phyloP scores from a whole-genome alignment of 2,888 invertebrate genomes.

The Caenorhabditis panamensis region DNA sequence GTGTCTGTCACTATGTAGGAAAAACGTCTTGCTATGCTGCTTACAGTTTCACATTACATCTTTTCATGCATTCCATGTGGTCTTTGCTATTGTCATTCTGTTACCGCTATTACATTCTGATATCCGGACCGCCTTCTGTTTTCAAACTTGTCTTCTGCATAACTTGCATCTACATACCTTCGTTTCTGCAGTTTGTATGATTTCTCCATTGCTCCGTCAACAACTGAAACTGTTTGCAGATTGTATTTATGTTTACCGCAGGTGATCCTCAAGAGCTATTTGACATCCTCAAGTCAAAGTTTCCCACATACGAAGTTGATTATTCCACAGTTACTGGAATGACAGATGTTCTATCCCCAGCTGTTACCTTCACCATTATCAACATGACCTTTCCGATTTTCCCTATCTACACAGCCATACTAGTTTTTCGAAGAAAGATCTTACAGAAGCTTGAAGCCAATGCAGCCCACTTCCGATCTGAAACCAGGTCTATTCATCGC shows the following conservation, averaged over 20 bases:
- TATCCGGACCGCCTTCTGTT: constrained; percentile 7
- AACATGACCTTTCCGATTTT: constrained; percentile 44
- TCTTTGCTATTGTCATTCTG: constrained; percentile 33
- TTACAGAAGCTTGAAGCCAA: constrained; percentile 16
- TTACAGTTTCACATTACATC: constrained; percentile 37
- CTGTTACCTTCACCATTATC: constrained; percentile 30
- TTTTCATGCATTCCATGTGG: constrained; percentile 51
- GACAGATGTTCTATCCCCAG: constrained; percentile 31
- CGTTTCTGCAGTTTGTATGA: constrained; percentile 29
- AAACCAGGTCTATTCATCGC: constrained; percentile 42
- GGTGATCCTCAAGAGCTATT: constrained; percentile 27
- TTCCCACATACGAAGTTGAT: constrained; percentile 38
- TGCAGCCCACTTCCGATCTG: constrained; percentile 33
- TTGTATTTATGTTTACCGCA: constrained; percentile 34
- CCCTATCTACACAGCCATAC: constrained; percentile 43
- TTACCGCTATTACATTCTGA: constrained; percentile 42
- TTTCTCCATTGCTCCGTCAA: not conserved
- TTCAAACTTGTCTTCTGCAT: constrained; percentile 11
- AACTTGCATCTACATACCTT: constrained; percentile 29
- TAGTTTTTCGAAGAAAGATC: constrained; percentile 36
- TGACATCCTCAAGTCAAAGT: constrained; percentile 18
- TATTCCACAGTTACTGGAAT: constrained; percentile 32
- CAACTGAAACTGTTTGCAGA: not conserved
- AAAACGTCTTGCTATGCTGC: constrained; percentile 20
- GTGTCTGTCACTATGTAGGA: constrained; percentile 19